Evolutionary conservation across 2,113 vertebrate species (phyloP).

Genomic region (Myotis lucifugus): DNA sequence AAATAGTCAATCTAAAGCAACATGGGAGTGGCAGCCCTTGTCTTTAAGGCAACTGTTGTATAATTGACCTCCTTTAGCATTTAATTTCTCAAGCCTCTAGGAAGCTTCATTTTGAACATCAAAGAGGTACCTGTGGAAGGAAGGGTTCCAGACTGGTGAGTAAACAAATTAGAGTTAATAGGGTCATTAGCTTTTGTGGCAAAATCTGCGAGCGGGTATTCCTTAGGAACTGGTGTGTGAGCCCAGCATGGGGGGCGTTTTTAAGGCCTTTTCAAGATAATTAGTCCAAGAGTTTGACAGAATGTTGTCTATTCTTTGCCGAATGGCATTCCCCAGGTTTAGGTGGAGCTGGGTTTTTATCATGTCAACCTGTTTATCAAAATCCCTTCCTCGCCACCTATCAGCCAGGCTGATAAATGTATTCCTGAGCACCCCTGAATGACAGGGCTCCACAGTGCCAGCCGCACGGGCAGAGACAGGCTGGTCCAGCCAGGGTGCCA

Average conservation of each 20-base stretch:
- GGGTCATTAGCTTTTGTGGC: constrained; percentile 86
- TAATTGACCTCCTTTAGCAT: constrained; percentile 87
- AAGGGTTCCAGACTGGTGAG: constrained; percentile 86
- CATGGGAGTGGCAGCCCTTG: constrained; percentile 79
- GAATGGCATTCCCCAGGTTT: constrained; percentile 66
- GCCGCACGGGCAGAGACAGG: background rate
- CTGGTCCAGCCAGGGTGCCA: background rate
- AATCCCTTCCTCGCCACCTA: constrained; percentile 31
- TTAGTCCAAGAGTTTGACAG: constrained; percentile 79
- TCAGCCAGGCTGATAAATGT: background rate
- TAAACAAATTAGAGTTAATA: constrained; percentile 88
- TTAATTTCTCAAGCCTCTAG: constrained; percentile 87
- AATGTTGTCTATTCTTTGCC: constrained; percentile 67
- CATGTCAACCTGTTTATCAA: constrained; percentile 24
- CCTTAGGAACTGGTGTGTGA: constrained; percentile 73
- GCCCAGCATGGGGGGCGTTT: constrained; percentile 74
- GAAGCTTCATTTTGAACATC: constrained; percentile 87
- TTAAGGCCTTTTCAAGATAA: constrained; percentile 79
- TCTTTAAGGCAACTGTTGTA: constrained; percentile 85
- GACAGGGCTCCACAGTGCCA: background rate
- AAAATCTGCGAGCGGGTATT: constrained; percentile 84
- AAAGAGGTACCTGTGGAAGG: constrained; percentile 87
- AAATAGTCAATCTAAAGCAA: constrained; percentile 67
- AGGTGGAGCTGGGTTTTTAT: constrained; percentile 55
- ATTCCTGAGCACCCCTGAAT: constrained; percentile 54